These are phyloP conservation scores for Noctua pronuba DNA, from an alignment of 2,888 invertebrate species.

Conservation along the genomic window DNA sequence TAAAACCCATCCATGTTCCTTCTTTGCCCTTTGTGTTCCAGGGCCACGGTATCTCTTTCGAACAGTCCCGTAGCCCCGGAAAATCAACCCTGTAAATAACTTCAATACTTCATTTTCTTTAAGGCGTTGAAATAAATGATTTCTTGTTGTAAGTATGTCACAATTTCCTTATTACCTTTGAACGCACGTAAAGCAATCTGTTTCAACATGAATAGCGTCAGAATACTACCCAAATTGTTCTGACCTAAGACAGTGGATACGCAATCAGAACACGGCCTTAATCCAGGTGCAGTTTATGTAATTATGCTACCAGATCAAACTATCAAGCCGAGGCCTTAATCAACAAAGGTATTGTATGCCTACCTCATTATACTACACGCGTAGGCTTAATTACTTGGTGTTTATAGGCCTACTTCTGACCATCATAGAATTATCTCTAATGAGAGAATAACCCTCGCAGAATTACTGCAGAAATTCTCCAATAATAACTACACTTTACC, in stretches of 20 bases:
- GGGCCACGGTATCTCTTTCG: no score
- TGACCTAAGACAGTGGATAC: background rate
- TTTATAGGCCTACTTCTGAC: slow-evolving; percentile 34
- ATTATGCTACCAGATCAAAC: slow-evolving; percentile 48
- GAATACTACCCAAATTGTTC: background rate
- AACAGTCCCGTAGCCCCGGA: no score
- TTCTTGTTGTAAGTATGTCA: background rate
- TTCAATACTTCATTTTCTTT: background rate
- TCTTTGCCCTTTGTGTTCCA: no score
- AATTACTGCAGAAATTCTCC: slow-evolving; percentile 32
- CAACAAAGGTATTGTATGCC: slow-evolving; percentile 38
- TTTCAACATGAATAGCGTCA: background rate
- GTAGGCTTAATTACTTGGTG: slow-evolving; percentile 21
- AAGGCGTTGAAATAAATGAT: background rate
- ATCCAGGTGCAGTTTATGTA: slow-evolving; percentile 31
- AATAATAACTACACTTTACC: slow-evolving; percentile 41
- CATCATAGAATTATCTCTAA: slow-evolving; percentile 51
- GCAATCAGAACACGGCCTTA: slow-evolving; percentile 26
- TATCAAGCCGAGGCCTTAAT: slow-evolving; percentile 31
- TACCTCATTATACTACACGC: background rate
- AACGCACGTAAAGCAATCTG: background rate
- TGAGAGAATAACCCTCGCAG: slow-evolving; percentile 21
- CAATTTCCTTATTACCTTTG: background rate
- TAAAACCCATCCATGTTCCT: no score
- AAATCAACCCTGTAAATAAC: background rate